These are phyloP conservation scores for Porites lutea DNA, from an alignment of 64 coral and sea anemone species.

Conservation along the genomic window DNA sequence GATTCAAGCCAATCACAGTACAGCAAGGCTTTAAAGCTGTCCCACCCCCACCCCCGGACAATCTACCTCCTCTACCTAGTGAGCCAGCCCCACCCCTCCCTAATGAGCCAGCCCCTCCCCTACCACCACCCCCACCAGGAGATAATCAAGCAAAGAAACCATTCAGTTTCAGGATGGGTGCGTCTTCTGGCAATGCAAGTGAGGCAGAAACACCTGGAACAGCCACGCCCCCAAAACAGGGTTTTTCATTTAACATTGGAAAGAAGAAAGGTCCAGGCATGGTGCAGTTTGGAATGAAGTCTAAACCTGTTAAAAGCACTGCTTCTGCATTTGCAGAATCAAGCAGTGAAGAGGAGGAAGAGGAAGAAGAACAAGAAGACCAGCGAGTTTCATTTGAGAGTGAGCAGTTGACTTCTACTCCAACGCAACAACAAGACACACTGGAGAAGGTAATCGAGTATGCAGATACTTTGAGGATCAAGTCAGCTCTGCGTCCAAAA, in stretches of 20 bases:
- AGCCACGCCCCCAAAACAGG: conserved; percentile 5
- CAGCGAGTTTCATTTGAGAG: conserved; percentile 52
- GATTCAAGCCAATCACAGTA: conserved; percentile 83
- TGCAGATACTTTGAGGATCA: conserved; percentile 86
- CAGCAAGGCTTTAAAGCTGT: conserved; percentile 70
- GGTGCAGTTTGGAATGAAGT: conserved; percentile 61
- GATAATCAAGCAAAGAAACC: conserved; percentile 57
- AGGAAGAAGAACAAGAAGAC: conserved; percentile 36
- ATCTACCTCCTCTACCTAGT: conserved; percentile 43
- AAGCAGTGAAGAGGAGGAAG: conserved; percentile 87
- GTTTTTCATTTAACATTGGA: conserved; percentile 68
- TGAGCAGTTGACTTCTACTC: conserved; percentile 67
- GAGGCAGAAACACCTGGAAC: conserved; percentile 24
- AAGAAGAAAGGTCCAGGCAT: conserved; percentile 46
- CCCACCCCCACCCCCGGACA: conserved; percentile 66
- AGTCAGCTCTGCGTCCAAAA: conserved; percentile 70
- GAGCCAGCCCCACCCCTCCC: conserved; percentile 76
- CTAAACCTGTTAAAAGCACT: conserved; percentile 52
- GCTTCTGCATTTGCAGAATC: conserved; percentile 85
- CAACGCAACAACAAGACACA: conserved; percentile 78
- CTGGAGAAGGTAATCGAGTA: conserved; percentile 92
- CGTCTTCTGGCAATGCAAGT: conserved; percentile 24
- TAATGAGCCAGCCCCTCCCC: conserved; percentile 65
- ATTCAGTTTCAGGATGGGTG: conserved; percentile 67
- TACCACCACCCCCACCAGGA: conserved; percentile 38